Evolutionary conservation across 2,888 invertebrate species (phyloP), one percentile per base, ranked within the genome.

Genomic region (Hermodice carunculata): DNA sequence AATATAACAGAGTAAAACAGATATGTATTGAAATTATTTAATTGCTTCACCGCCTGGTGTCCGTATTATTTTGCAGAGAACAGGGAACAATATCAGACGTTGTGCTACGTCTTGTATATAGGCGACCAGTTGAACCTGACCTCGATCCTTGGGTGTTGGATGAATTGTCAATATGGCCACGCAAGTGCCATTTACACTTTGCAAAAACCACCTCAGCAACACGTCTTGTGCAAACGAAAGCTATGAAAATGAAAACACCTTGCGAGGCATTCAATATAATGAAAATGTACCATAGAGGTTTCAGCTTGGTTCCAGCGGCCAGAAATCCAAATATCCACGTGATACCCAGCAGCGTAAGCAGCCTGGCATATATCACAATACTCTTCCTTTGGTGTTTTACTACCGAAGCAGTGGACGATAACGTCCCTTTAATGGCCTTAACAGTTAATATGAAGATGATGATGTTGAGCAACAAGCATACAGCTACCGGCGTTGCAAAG

Each of bases 231-330:
- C 22, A 14, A 32, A 54, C 28, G 19, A 54, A 40, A 26, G 26
- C 42, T 14, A 54, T 19, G 22, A 54, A 54, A n/a, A 54, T 26
- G 3, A 54, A 24, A 17, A 54, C 42, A 6, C 54, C 54, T n/a
- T 54, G 54, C 5, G 54, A 54, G 5, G 54, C 54, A 54, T 54
- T 54, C 17, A 54, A 29, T 54, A 54, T 54, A 2, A 42, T 42
- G 28, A 42, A 54, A 6, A 54, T 54, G 26, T 42, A 42, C 54
- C 54, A 54, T 8, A 54, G 26, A 42, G 42, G 42, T 42, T 42
- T 37, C 34, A 2, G 28, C 42, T n/a, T n/a, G n/a, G 29, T 29
- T 37, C 29, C 29, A 2, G 40, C 42, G 17, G 54, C 54, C 2
- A 42, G 19, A 42, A 54, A 54, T 11, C 54, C 54, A 54, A 54